Base-by-base conservation (phyloP, 2,888 invertebrate species). In the Seira musarum region DNA sequence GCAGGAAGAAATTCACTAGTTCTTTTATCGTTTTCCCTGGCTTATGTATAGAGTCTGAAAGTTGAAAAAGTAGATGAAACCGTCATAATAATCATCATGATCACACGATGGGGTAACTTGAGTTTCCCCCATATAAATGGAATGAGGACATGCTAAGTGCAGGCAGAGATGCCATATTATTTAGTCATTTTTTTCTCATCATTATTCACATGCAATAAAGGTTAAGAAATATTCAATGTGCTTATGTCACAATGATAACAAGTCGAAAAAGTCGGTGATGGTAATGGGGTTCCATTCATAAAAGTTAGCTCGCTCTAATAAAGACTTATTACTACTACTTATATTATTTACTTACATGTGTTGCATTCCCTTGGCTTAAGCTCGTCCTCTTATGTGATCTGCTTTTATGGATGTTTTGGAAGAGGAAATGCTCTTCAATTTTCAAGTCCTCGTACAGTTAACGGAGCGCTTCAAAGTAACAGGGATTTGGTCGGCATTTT, bases 51-150 rank as follows among this genome's bases (percentile, higher is more conserved):
- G 53, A 49, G 49, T n/a, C n/a, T n/a, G n/a, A n/a, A n/a, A n/a
- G n/a, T n/a, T 35, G 70, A 65, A 21, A 71, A 67, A 22, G 71
- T 65, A 64, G 35, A 76, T 71, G 66, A 65, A 60, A 60, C 77
- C 71, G 77, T 71, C 77, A 72, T 24, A 63, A 40, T 40, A 40
- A 65, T 35, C 71, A 78, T 78, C 77, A 70, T 60, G 71, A 78
- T 78, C 65, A 78, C 77, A 78, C 65, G 69, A 57, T 66, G 66
- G 71, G 71, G 77, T 30, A 35, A 19, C 66, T 71, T 6, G 19
- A 69, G 60, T 5, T 15, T 25, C 17, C 40, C 13, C 40, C 40
- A 13, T 40, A 13, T 40, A 40, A 8, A 13, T 40, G 40, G n/a
- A 8, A 13, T 40, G 40, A 40, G 40, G n/a, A n/a, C n/a, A n/a